phyloP scores from a whole-genome alignment of 2,888 invertebrate species.

The Sylvicola fuscatus region DNA sequence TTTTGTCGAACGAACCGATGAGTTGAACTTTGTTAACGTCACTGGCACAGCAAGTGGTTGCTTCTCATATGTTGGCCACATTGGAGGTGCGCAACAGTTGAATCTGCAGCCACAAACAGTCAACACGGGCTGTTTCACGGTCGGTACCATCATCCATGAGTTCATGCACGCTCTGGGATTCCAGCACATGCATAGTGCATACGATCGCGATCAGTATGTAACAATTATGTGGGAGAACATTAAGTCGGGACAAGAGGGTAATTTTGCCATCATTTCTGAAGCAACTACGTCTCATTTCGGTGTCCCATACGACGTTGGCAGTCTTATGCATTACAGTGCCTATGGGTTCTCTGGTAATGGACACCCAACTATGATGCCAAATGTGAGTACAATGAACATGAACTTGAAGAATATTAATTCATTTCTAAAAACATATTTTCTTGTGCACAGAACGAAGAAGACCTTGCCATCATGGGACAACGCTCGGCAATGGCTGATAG shows the following conservation, averaged over 20 bases:
- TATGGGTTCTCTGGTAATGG: slow-evolving; percentile 51
- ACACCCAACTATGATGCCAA: slow-evolving; percentile 41
- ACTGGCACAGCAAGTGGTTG: slow-evolving; percentile 39
- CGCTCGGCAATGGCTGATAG: neutral
- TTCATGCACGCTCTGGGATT: slow-evolving; percentile 60
- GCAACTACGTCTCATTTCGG: slow-evolving; percentile 36
- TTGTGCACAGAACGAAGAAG: too few relatives aligned
- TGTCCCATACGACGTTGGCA: slow-evolving; percentile 51
- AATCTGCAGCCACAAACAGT: slow-evolving; percentile 15
- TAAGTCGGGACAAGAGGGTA: slow-evolving; percentile 33
- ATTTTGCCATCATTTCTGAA: slow-evolving; percentile 43
- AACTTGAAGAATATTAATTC: too few relatives aligned
- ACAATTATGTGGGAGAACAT: slow-evolving; percentile 27
- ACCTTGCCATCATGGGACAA: neutral
- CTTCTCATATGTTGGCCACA: slow-evolving; percentile 52
- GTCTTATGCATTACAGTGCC: slow-evolving; percentile 60
- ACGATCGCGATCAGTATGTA: slow-evolving; percentile 49
- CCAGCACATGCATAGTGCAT: slow-evolving; percentile 59
- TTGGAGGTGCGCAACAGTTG: slow-evolving; percentile 22
- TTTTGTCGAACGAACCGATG: slow-evolving; percentile 36
- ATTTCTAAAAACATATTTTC: too few relatives aligned
- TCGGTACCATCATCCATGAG: slow-evolving; percentile 48
- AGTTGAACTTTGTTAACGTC: slow-evolving; percentile 14
- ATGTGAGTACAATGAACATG: slow-evolving; percentile 2
- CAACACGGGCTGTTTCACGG: slow-evolving; percentile 18